These are phyloP conservation scores for Hipposideros larvatus DNA, from an alignment of 2,797 vertebrate genomes.

Conservation along the genomic window DNA sequence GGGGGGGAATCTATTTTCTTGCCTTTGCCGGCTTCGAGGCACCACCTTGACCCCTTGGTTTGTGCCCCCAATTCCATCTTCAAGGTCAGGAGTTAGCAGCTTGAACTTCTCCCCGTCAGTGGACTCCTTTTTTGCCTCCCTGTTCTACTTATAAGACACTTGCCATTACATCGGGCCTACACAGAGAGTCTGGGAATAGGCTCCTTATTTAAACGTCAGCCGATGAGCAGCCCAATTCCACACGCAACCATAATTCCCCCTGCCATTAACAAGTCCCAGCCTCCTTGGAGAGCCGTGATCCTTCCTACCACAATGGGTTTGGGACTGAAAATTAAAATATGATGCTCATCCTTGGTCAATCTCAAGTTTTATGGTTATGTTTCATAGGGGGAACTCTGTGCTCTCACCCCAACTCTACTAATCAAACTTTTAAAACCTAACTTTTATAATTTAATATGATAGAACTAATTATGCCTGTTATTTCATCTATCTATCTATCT, in stretches of 20 bases:
- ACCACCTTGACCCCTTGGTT: not conserved
- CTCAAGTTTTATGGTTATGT: not conserved
- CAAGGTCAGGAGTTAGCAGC: not conserved
- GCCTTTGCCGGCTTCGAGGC: not conserved
- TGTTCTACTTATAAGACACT: not conserved
- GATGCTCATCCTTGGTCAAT: not conserved
- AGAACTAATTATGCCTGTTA: not conserved
- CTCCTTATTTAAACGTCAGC: not conserved
- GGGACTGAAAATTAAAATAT: not conserved
- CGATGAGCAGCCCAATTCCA: not conserved
- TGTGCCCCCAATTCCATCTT: not conserved
- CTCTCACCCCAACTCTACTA: not conserved
- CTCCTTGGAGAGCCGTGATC: not conserved
- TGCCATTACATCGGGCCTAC: not conserved
- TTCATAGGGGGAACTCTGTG: not conserved
- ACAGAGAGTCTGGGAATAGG: not conserved
- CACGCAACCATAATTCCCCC: not conserved
- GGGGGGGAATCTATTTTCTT: not conserved
- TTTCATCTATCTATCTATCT: not conserved
- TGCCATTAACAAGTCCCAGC: not conserved
- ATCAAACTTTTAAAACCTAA: not conserved
- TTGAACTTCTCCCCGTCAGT: not conserved
- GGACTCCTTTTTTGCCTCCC: not conserved
- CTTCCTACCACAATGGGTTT: not conserved
- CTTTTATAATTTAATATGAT: not conserved